Base-by-base conservation (phyloP, 2,888 invertebrate species). In the Cremastinae sp. region DNA sequence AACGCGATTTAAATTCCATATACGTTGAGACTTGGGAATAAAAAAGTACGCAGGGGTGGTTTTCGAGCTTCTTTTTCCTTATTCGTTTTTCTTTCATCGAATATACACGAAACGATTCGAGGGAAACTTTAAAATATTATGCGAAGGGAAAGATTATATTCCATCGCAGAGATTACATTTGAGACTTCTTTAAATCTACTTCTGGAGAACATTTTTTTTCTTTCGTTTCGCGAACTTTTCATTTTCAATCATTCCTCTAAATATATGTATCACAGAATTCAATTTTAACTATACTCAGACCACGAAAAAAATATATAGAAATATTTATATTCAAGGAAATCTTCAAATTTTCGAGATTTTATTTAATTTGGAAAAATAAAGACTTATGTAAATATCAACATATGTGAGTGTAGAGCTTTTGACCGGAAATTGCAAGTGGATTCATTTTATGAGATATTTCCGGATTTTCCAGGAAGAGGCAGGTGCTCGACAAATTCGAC, bases 401-500 rank as follows among this genome's bases (percentile, higher is more conserved):
- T 53, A 38, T 49, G 38, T 47, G 16, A 56, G 10, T 38, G 20
- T 51, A 38, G 65, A 20, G 49, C 38, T 22, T 53, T 43, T 28
- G 36, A 66, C 54, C 45, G 56, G 56, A 56, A 59, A 47, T 28
- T 56, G 47, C 73, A 69, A 69, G 68, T 72, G 64, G 58, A 68
- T 62, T 56, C 28, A 45, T 22, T 43, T 45, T 36, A 54, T 14
- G 58, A 36, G 56, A 43, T 22, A 59, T 56, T 75, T 9, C 53
- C 59, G 69, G 45, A 76, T 76, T 72, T 76, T 72, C 72, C n/a
- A 10, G 34, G 59, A 59, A 69, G 36, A n/a, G n/a, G 56, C 54
- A 74, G 69, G 64, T 72, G 28, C 51, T 43, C 61, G 38, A 73
- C 74, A 74, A 73, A 76, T 73, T 69, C 76, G 22, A 41, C 38